phyloP scores from a whole-genome alignment of 1,140 invertebrate species.

The Zaprionus nigranus region DNA sequence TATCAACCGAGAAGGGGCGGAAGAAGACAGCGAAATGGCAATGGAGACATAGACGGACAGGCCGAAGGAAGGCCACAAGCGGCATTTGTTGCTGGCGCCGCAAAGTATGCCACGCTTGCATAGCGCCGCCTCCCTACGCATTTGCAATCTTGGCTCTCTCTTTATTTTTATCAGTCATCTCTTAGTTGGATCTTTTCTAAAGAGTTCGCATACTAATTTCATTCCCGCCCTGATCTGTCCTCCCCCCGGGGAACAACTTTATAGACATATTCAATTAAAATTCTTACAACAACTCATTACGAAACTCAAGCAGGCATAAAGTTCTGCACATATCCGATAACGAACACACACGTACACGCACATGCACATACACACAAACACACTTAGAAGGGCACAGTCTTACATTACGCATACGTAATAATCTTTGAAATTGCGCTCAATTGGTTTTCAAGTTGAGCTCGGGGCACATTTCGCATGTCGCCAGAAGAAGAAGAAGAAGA shows the following conservation, averaged over 20 bases:
- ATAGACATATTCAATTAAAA: constrained; percentile 64
- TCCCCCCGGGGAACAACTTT: not conserved
- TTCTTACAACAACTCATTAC: constrained; percentile 63
- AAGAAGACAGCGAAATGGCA: constrained; percentile 17
- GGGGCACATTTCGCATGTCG: constrained; percentile 40
- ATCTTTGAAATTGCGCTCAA: constrained; percentile 76
- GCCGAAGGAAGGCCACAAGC: constrained; percentile 38
- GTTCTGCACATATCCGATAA: constrained; percentile 56
- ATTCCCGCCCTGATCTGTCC: constrained; percentile 4
- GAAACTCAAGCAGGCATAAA: constrained; percentile 70
- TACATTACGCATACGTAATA: constrained; percentile 70
- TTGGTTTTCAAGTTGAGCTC: constrained; percentile 72
- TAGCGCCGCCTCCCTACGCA: not conserved
- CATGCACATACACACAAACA: not conserved
- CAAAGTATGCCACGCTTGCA: constrained; percentile 53
- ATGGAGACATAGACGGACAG: constrained; percentile 5
- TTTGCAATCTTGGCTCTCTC: not conserved
- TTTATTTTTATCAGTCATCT: not conserved
- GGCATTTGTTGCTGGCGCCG: constrained; percentile 53
- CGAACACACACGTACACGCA: constrained; percentile 10
- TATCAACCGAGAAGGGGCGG: constrained; percentile 42
- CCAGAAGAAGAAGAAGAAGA: constrained; percentile 13
- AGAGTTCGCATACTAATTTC: constrained; percentile 21
- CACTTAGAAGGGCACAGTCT: constrained; percentile 22
- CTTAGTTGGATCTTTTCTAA: not conserved